Percentiles rank a stretch among this genome's conserved stretches.
phyloP scores from a whole-genome alignment of 2,797 vertebrate genomes.

The Bovichtus variegatus region DNA sequence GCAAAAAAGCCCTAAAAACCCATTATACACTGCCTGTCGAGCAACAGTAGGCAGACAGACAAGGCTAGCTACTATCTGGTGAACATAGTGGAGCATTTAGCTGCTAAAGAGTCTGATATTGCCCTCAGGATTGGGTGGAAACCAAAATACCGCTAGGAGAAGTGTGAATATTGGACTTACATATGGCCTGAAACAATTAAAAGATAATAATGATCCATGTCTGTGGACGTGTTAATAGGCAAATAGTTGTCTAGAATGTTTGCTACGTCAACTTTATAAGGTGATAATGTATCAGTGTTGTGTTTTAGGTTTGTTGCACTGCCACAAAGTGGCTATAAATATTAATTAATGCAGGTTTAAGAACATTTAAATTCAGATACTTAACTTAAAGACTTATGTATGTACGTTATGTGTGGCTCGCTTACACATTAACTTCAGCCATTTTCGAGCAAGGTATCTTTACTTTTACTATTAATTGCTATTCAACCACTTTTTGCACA shows the following conservation, averaged over 20 bases:
- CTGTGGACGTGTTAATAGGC: neutral
- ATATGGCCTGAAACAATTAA: neutral
- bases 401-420: neutral
- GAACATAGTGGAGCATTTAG: neutral
- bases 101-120: neutral
- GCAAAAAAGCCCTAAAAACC: neutral
- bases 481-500: neutral
- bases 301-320: neutral
- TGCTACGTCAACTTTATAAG: neutral
- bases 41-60: neutral
- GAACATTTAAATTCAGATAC: neutral
- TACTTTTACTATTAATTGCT: neutral
- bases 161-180: neutral
- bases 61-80: neutral
- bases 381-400: neutral
- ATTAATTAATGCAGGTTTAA: neutral
- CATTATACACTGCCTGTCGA: neutral
- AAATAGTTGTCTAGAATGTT: neutral
- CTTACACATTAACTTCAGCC: neutral
- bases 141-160: neutral
- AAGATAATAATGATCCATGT: neutral
- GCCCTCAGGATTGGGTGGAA: neutral
- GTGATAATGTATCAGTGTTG: neutral
- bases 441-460: neutral
- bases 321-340: neutral